Percentiles rank a stretch among this genome's conserved stretches.
phyloP scores from a whole-genome alignment of 2,113 vertebrate species.

The Haemorhous mexicanus region DNA sequence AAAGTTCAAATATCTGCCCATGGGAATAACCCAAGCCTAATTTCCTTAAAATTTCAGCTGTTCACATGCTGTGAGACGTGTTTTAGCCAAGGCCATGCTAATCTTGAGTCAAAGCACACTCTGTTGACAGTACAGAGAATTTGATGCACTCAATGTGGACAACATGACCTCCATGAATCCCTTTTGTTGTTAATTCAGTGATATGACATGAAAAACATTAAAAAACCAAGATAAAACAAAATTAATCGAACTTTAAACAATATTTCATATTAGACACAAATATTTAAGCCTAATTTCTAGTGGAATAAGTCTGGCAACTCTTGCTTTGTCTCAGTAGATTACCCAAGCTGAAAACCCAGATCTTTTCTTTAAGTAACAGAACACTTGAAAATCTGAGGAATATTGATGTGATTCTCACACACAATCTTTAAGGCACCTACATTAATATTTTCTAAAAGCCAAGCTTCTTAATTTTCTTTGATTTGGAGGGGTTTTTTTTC shows the following conservation, averaged over 20 bases:
- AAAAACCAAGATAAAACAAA: not conserved
- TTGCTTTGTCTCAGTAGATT: not conserved
- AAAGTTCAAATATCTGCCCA: not conserved
- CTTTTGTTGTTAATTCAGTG: not conserved
- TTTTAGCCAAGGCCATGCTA: not conserved
- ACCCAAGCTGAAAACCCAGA: not conserved
- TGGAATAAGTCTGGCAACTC: not conserved
- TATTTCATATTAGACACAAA: not conserved
- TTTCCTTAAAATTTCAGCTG: not conserved
- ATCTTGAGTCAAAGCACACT: not conserved
- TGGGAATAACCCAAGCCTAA: not conserved
- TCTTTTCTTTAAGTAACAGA: not conserved
- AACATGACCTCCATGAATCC: not conserved
- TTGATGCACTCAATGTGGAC: not conserved
- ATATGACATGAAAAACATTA: not conserved
- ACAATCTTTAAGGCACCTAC: not conserved
- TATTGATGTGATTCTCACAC: not conserved
- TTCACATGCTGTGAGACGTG: not conserved
- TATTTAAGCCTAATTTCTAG: not conserved
- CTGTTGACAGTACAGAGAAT: not conserved
- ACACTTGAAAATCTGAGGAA: not conserved
- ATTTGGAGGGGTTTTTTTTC: not conserved
- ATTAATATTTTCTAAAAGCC: not conserved
- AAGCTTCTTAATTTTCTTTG: fast-evolving
- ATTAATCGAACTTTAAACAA: not conserved